phyloP scores from a whole-genome alignment of 2,888 invertebrate genomes.

The Hymenopus coronatus region DNA sequence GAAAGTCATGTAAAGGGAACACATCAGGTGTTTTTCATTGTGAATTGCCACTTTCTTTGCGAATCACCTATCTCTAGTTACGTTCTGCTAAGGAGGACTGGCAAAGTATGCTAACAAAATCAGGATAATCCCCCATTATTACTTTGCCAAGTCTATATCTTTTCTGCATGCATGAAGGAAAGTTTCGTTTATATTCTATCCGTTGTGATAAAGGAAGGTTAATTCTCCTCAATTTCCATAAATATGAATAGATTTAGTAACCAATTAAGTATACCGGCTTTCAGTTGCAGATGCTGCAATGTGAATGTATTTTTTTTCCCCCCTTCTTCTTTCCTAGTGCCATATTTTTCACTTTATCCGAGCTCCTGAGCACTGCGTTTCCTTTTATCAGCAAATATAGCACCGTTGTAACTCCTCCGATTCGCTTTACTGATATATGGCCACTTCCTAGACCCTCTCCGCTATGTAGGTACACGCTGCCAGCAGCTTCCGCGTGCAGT shows the following conservation, averaged over 20 bases:
- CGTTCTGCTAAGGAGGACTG: too few species aligned
- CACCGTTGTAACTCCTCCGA: background rate
- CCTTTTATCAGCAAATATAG: background rate
- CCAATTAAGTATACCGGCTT: too few species aligned
- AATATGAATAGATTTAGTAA: too few species aligned
- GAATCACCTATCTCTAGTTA: too few species aligned
- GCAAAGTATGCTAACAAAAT: too few species aligned
- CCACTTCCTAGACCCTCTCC: background rate
- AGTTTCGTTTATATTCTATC: background rate
- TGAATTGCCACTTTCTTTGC: too few species aligned
- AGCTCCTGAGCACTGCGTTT: background rate
- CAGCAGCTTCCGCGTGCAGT: background rate
- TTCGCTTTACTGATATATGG: background rate
- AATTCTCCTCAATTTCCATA: background rate
- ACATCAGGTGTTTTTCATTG: too few species aligned
- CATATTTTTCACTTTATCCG: background rate
- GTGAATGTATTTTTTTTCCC: background rate
- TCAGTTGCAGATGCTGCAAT: background rate
- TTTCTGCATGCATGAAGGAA: background rate
- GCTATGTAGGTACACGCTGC: background rate
- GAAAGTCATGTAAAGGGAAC: too few species aligned
- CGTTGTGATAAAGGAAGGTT: too few species aligned
- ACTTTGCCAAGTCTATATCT: too few species aligned
- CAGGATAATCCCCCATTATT: too few species aligned
- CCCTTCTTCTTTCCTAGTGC: background rate